Base-by-base conservation (phyloP, 2,797 vertebrate genomes). In the Pseudochaenichthys georgianus region DNA sequence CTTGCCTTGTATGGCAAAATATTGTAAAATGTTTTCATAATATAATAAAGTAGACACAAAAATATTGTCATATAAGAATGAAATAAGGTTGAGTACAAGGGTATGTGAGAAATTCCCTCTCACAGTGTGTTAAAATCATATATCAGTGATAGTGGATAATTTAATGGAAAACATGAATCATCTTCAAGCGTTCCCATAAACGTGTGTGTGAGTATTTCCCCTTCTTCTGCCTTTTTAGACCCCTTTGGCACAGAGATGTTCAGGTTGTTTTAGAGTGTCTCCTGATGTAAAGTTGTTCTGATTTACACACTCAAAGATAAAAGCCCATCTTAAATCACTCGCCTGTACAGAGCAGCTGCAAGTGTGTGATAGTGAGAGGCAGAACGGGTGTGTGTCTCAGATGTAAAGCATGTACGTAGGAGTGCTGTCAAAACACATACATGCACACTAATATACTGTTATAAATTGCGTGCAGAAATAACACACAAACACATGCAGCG, bases 291-390 rank as follows among this genome's bases (percentile, higher is more conserved):
- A 92, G 90, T 21, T 70, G 55, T 81, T 51, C 17, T 95, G 94
- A 96, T 96, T 96, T 96, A 96, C 92, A 90, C 90, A 81, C 85
- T 84, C 83, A 87, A 88, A 88, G 90, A 92, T 96, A 95, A 96
- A 95, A 96, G 89, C 92, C 89, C 88, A 88, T 92, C 94, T 86
- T 94, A 94, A 95, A 95, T 92, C 93, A 93, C 64, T 72, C 64
- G 46, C 58, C 12, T 63, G 3, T 2, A 23, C 67, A 60, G 50
- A 74, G 58, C 78, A 80, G 69, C 75, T 78, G 69, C 64, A 38
- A 72, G 72, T 68, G 57, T 65, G 63, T 16, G 54, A 23, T 47
- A 11, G 3, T 23, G 38, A 58, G 41, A 19, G 38, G 31, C 17
- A 45, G 58, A 19, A 28, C 19, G 23, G 8, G 48, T 68, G 0